Evolutionary conservation across 2,888 invertebrate species (phyloP), one percentile per base, ranked within the genome.

Genomic region (Drosophila melanosoma): DNA sequence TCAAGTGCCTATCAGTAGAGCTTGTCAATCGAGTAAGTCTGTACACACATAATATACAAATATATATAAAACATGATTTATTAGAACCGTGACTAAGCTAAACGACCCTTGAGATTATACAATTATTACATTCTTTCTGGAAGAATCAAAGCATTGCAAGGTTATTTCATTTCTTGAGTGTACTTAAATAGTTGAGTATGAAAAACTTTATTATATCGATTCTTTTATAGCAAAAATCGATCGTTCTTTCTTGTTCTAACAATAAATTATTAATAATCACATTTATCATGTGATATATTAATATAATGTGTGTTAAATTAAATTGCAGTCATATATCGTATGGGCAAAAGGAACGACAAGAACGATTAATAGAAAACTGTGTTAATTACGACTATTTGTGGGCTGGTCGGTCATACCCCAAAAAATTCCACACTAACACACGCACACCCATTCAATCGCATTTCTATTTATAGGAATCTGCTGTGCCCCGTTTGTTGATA

Each of bases 321-420:
- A 59, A 62, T 76, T 52, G 62, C 73, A 51, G 40, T 69, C 69
- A 65, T 73, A 78, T 69, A 73, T 78, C 64, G 60, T 73, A 2
- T 10, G 20, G 20, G 15, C n/a, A 12, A 38, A 23, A 26, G 40
- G 23, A 48, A 54, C 56, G 54, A 60, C 69, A 45, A 40, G 45
- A 59, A 57, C 60, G 56, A 69, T 70, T 61, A 66, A 77, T 77
- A 79, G 58, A 79, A 69, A 79, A 66, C 56, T 40, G 57, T 36
- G 53, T 66, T 77, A 79, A 77, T 77, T 79, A 74, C 70, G 35
- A 70, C 61, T 59, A 70, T 77, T 77, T 77, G 79, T 77, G 74
- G 62, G 62, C 70, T 66, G 79, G 79, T 69, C 79, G 74, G 74
- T 74, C 69, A 56, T 49, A 68, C 38, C 40, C 66, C 62, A 62